phyloP scores from a whole-genome alignment of 2,797 vertebrate species.

The Mormyrops boulengeri region DNA sequence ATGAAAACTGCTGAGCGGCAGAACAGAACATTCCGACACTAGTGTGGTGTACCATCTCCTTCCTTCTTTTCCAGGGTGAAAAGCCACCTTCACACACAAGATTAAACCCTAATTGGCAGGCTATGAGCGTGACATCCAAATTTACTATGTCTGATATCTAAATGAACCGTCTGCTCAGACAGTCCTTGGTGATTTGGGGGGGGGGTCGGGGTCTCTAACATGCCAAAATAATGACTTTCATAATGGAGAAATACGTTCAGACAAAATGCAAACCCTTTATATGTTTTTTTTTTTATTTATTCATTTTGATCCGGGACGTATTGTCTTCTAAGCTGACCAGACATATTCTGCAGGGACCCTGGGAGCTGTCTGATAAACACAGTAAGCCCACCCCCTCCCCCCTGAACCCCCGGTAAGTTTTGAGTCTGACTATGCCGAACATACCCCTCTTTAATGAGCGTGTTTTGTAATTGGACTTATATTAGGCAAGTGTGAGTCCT shows the following conservation, averaged over 20 bases:
- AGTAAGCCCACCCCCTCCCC: neutral
- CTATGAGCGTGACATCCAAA: constrained; percentile 54
- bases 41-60: neutral
- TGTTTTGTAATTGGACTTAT: neutral
- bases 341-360: neutral
- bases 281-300: neutral
- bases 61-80: constrained; percentile 51
- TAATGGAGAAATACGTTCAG: neutral
- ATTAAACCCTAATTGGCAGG: constrained; percentile 61
- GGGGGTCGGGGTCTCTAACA: neutral
- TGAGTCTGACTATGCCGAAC: neutral
- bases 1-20: neutral
- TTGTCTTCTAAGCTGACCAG: neutral
- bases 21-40: neutral
- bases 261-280: neutral
- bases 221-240: constrained; percentile 1
- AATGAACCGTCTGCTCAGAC: neutral
- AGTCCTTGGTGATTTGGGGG: neutral
- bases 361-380: neutral
- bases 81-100: constrained; percentile 45
- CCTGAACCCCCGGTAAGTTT: neutral
- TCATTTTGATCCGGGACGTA: neutral
- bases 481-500: neutral
- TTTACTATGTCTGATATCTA: constrained; percentile 33
- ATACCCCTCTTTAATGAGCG: neutral